Evolutionary conservation across 2,113 vertebrate genomes (phyloP).

Genomic region (Hippocampus guttulatus): DNA sequence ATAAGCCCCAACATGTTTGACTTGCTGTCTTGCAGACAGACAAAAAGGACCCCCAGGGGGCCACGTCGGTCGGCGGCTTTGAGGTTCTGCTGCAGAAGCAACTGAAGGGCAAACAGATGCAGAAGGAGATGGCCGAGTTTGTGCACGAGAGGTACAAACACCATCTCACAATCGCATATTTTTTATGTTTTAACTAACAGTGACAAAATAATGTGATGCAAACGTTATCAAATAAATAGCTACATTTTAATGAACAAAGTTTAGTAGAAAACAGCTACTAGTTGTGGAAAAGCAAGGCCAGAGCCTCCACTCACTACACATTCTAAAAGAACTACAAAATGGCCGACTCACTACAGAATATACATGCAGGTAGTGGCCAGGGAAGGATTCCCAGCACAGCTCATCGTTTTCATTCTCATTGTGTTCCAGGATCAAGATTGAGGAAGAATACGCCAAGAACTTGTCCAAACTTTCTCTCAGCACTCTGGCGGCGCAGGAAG

Average conservation of each 20-base stretch:
- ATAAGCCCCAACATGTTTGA: no score
- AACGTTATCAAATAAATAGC: background rate
- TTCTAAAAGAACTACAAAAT: background rate
- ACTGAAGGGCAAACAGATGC: slow-evolving; percentile 96
- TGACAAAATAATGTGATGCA: no score
- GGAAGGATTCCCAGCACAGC: background rate
- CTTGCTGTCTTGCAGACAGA: slow-evolving; percentile 77
- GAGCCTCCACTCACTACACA: background rate
- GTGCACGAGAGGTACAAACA: slow-evolving; percentile 85
- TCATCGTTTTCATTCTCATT: background rate
- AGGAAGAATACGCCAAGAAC: slow-evolving; percentile 98
- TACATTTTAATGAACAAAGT: background rate
- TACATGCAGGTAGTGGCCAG: background rate
- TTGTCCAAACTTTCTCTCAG: slow-evolving; percentile 94
- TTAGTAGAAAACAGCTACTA: background rate
- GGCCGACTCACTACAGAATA: background rate
- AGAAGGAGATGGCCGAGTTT: slow-evolving; percentile 98
- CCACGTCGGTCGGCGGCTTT: slow-evolving; percentile 82
- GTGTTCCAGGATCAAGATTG: slow-evolving; percentile 91
- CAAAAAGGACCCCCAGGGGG: slow-evolving; percentile 90
- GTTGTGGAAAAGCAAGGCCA: no score
- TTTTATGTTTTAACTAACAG: no score
- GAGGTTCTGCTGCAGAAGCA: slow-evolving; percentile 96
- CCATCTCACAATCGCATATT: background rate
- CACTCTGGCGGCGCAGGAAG: slow-evolving; percentile 90